Conservation (phyloP, 1,140 invertebrate species). For the Hesperophylax magnus region DNA sequence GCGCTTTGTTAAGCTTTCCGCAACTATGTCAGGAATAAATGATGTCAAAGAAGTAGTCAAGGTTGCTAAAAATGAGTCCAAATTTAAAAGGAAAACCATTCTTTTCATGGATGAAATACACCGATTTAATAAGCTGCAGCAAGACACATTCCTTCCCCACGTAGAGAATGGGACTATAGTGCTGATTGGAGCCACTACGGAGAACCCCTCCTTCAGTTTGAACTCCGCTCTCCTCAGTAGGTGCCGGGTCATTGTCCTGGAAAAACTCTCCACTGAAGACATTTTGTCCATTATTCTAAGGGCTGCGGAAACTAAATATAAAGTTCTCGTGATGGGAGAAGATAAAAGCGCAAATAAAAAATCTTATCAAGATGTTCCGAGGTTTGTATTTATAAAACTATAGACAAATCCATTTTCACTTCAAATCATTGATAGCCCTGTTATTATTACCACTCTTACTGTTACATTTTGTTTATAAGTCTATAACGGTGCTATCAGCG, state of each 20-base stretch:
- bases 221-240: slow-evolving; percentile 86
- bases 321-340: slow-evolving; percentile 58
- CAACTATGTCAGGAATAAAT: slow-evolving; percentile 81
- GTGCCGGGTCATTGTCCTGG: slow-evolving; percentile 81
- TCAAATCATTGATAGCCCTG: no score
- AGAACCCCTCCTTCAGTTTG: slow-evolving; percentile 89
- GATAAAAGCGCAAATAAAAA: slow-evolving; percentile 7
- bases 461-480: no score
- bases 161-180: slow-evolving; percentile 87
- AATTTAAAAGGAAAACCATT: slow-evolving; percentile 81
- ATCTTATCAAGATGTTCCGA: slow-evolving; percentile 13
- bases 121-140: slow-evolving; percentile 87
- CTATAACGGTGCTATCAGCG: no score
- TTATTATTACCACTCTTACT: no score
- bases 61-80: slow-evolving; percentile 81
- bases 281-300: slow-evolving; percentile 76
- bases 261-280: slow-evolving; percentile 77
- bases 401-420: no score
- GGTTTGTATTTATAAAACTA: background rate
- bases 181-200: slow-evolving; percentile 88
- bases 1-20: slow-evolving; percentile 82
- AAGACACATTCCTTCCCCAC: slow-evolving; percentile 85
- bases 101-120: slow-evolving; percentile 93
- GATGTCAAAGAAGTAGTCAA: slow-evolving; percentile 84
- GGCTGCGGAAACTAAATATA: slow-evolving; percentile 68